Base-by-base conservation (phyloP, 2,797 vertebrate genomes). In the Odontamblyopus lacepedii region DNA sequence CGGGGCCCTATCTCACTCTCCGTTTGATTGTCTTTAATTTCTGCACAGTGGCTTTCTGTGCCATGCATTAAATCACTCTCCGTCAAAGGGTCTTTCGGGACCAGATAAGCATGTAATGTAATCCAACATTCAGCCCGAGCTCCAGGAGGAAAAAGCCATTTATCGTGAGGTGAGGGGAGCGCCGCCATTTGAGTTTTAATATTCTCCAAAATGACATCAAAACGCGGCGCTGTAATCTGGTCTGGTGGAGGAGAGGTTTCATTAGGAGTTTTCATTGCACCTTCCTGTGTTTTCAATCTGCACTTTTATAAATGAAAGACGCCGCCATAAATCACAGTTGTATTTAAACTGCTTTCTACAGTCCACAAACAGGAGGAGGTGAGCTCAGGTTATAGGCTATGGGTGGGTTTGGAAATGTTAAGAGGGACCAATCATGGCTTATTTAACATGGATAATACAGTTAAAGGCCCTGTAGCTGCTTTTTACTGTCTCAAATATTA, bases 11-110 rank as follows among this genome's bases (percentile, higher is more conserved):
- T 88, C 81, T 75, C 59, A 67, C 74, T 68, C 65, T 55, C 60
- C 66, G 41, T 72, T 74, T 81, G 85, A 83, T 82, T 78, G 78
- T 80, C 71, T 80, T 87, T 84, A 77, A 88, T 85, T 84, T 64
- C 69, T 69, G 70, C 65, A 65, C 65, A 71, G 71, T 55, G 61
- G 73, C 73, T 86, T 80, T 82, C 68, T 83, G 77, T 74, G 78
- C 59, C 63, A 62, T 59, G 75, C 73, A 81, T 84, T 87, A 78
- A 84, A 84, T 83, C 76, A 74, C 73, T 59, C 66, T 35, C 57
- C 77, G 74, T 75, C 78, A 72, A 41, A 67, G n/a, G 57, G 75
- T 27, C 73, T 81, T 83, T 72, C 71, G 75, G 53, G 32, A 44
- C 61, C 41, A 82, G 81, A 83, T 79, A 83, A 79, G 72, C 60